Evolutionary conservation across 2,797 vertebrate genomes (phyloP).

Genomic region (Anas georgica): DNA sequence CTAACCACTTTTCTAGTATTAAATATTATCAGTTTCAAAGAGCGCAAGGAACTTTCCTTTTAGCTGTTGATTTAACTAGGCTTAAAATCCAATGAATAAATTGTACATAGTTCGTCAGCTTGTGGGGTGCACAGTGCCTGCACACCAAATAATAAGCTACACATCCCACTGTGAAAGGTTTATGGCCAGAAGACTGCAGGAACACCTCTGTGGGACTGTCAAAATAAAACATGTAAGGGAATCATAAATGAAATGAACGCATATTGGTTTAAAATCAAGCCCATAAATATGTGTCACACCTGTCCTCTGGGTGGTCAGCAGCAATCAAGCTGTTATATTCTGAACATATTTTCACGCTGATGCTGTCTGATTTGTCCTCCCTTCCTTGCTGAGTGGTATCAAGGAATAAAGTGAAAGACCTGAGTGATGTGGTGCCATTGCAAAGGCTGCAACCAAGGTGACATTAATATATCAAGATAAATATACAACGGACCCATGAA

Average conservation of each 20-base stretch:
- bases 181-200: background rate
- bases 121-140: slow-evolving; percentile 2
- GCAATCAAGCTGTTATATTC: background rate
- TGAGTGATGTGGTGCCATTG: background rate
- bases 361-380: slow-evolving; percentile 6
- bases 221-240: slow-evolving; percentile 17
- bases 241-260: background rate
- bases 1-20: background rate
- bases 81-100: slow-evolving; percentile 66
- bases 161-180: background rate
- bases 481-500: background rate
- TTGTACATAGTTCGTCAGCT: slow-evolving; percentile 46
- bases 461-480: background rate
- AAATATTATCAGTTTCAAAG: background rate
- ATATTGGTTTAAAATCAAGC: slow-evolving; percentile 43
- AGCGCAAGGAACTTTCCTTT: background rate
- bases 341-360: background rate
- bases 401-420: background rate
- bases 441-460: background rate
- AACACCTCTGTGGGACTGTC: background rate
- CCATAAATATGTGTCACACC: slow-evolving; percentile 24
- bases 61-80: slow-evolving; percentile 39
- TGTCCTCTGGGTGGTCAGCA: slow-evolving; percentile 50
- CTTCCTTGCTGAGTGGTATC: background rate
- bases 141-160: slow-evolving; percentile 37